These are phyloP conservation scores for Erinaceus europaeus DNA, from an alignment of 2,113 vertebrate genomes.

Conservation along the genomic window DNA sequence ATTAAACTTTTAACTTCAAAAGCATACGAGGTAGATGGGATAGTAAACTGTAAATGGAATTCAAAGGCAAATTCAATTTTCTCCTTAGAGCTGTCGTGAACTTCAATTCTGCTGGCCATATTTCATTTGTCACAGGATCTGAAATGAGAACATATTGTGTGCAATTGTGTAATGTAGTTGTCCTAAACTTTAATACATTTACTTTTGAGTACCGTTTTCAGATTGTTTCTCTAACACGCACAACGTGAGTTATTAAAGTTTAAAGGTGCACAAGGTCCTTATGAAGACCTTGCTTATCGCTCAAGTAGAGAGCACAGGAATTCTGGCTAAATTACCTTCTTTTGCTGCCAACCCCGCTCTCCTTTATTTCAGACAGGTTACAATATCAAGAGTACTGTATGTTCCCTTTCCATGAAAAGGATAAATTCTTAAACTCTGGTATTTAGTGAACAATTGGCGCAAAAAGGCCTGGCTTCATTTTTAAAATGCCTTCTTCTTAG, in stretches of 20 bases:
- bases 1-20: conserved; percentile 74
- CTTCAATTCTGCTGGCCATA: conserved; percentile 68
- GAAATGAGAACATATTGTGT: conserved; percentile 72
- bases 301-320: conserved; percentile 73
- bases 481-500: conserved; percentile 4
- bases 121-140: conserved; percentile 73
- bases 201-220: conserved; percentile 73
- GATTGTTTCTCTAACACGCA: conserved; percentile 71
- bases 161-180: conserved; percentile 68
- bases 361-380: conserved; percentile 35
- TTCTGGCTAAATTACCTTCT: conserved; percentile 71
- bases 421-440: conserved; percentile 46
- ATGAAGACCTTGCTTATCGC: conserved; percentile 53
- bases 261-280: conserved; percentile 67
- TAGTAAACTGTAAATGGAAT: conserved; percentile 72
- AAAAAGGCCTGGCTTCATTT: conserved; percentile 21
- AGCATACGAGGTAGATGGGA: conserved; percentile 55
- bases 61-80: conserved; percentile 77
- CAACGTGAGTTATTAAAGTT: conserved; percentile 70
- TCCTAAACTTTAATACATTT: conserved; percentile 75
- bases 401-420: conserved; percentile 38
- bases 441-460: conserved; percentile 4
- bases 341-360: conserved; percentile 35
- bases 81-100: conserved; percentile 59
- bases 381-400: conserved; percentile 31